Conservation (phyloP, 2,888 invertebrate genomes). For the Craniophora ligustri region DNA sequence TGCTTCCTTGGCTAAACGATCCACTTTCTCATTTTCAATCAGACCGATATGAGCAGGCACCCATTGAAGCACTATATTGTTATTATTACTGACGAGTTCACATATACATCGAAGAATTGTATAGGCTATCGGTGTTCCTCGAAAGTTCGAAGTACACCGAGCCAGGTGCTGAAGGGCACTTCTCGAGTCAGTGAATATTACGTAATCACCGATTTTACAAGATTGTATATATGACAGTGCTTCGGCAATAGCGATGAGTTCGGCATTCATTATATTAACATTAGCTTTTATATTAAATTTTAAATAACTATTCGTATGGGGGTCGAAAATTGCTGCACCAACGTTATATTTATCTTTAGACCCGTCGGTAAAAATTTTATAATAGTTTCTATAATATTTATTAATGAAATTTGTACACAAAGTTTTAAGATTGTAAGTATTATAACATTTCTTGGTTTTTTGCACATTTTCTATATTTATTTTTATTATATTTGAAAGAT, state of each 20-base stretch:
- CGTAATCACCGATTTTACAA: background rate
- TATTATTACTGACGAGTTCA: background rate
- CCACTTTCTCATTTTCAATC: constrained; percentile 3
- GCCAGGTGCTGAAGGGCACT: background rate
- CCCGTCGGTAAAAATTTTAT: background rate
- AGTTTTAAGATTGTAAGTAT: background rate
- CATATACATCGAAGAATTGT: background rate
- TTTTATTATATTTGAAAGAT: background rate
- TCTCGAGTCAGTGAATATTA: background rate
- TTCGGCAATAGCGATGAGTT: background rate
- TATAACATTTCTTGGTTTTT: background rate
- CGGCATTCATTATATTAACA: background rate
- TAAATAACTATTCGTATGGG: background rate
- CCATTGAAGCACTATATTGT: background rate
- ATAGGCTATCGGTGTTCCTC: background rate
- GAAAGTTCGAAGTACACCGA: background rate
- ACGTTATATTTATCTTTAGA: background rate
- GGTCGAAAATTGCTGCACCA: background rate
- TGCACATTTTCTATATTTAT: background rate
- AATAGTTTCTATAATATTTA: background rate
- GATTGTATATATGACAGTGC: background rate
- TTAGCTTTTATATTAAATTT: background rate
- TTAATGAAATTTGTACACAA: background rate
- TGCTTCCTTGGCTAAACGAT: constrained; percentile 1
- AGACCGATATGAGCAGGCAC: constrained; percentile 1